These are phyloP conservation scores for Caenorhabditis zanzibari DNA, from an alignment of 2,888 invertebrate species.

Conservation along the genomic window DNA sequence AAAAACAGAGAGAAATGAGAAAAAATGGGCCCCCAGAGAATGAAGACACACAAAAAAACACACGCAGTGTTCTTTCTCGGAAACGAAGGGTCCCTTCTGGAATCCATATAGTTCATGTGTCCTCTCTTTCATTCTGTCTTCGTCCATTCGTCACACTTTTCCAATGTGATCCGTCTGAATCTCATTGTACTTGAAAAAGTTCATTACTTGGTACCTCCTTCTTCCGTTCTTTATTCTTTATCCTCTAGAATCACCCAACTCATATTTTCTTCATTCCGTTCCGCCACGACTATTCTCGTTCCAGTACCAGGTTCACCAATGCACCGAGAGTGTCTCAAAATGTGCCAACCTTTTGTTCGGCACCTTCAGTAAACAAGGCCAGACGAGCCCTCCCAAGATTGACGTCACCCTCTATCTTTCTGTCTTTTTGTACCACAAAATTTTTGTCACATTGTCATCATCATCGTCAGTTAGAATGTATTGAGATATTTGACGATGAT, in stretches of 20 bases:
- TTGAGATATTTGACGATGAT: not conserved
- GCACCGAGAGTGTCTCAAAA: constrained; percentile 54
- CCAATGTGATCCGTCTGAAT: constrained; percentile 38
- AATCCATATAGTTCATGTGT: constrained; percentile 39
- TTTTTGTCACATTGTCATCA: constrained; percentile 28
- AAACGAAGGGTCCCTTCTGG: constrained; percentile 20
- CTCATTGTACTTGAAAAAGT: constrained; percentile 43
- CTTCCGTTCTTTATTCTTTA: constrained; percentile 6
- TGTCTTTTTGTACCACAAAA: constrained; percentile 32
- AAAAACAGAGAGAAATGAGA: constrained; percentile 18
- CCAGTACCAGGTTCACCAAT: constrained; percentile 53
- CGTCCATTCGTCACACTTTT: constrained; percentile 22
- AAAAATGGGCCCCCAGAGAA: constrained; percentile 31
- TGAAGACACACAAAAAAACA: constrained; percentile 2
- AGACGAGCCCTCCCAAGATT: constrained; percentile 21
- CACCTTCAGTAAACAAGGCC: constrained; percentile 55
- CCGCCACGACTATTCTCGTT: constrained; percentile 36
- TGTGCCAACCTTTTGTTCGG: constrained; percentile 65
- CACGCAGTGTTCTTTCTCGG: constrained; percentile 6
- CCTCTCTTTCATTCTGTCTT: constrained; percentile 7
- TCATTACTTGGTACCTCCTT: constrained; percentile 11
- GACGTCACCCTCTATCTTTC: constrained; percentile 29
- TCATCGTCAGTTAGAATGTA: not conserved
- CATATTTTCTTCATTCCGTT: constrained; percentile 16
- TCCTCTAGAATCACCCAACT: not conserved